Evolutionary conservation across 2,888 invertebrate species (phyloP).

Genomic region (Megamerina dolium): DNA sequence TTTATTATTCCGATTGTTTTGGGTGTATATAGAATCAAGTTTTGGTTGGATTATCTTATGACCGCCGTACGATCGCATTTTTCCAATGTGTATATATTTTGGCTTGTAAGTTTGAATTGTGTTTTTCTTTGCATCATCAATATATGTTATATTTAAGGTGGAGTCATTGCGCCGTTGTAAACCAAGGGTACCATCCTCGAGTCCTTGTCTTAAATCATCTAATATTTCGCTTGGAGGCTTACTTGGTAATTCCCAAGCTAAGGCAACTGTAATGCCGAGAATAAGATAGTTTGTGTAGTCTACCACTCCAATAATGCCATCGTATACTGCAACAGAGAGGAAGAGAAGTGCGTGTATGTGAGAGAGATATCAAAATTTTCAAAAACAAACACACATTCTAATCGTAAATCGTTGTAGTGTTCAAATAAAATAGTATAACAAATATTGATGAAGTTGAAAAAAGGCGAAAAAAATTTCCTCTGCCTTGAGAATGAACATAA

Average conservation of each 20-base stretch:
- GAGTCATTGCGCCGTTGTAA: conserved; percentile 38
- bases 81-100: not conserved
- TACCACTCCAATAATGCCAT: conserved; percentile 46
- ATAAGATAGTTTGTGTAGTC: conserved; percentile 53
- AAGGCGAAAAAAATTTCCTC: too few relatives aligned
- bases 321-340: conserved; percentile 32
- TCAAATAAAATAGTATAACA: too few relatives aligned
- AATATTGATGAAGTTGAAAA: too few relatives aligned
- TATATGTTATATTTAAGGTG: conserved; percentile 31
- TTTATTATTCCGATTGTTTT: not conserved
- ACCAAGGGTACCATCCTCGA: conserved; percentile 39
- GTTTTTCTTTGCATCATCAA: conserved; percentile 23
- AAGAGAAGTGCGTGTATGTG: conserved; percentile 1
- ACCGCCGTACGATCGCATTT: too few relatives aligned
- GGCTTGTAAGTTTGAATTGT: conserved; percentile 1
- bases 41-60: not conserved
- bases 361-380: too few relatives aligned
- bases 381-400: too few relatives aligned
- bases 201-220: conserved; percentile 33
- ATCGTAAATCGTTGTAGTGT: too few relatives aligned
- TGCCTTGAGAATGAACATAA: too few relatives aligned
- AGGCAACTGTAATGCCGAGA: conserved; percentile 66
- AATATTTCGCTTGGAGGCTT: conserved; percentile 51
- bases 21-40: not conserved
- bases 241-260: conserved; percentile 72